phyloP scores from a whole-genome alignment of 1,140 invertebrate species.

The Musca domestica region DNA sequence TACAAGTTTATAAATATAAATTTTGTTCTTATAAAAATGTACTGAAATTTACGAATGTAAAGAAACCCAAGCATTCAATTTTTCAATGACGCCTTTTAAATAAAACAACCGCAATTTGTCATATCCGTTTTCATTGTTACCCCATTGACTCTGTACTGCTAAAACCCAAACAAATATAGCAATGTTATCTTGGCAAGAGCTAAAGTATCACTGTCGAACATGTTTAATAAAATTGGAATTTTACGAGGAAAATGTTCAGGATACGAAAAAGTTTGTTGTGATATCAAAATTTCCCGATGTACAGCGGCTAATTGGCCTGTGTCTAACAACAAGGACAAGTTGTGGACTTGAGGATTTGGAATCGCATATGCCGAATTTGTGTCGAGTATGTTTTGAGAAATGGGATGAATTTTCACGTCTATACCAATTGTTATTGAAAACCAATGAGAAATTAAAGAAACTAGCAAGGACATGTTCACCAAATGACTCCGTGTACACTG shows the following conservation, averaged over 20 bases:
- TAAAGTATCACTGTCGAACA: conserved; percentile 6
- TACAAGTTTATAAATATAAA: no score
- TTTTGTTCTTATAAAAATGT: no score
- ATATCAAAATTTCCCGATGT: neutral
- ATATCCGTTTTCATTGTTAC: no score
- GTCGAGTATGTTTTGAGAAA: neutral
- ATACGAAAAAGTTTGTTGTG: neutral
- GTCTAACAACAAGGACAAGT: neutral
- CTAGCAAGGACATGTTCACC: neutral
- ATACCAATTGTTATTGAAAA: neutral
- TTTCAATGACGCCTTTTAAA: no score
- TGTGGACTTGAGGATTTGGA: neutral
- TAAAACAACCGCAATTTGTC: no score
- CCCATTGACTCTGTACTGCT: no score
- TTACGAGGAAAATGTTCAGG: neutral
- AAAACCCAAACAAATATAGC: no score
- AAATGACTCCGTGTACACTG: no score
- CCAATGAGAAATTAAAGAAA: neutral
- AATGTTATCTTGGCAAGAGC: neutral
- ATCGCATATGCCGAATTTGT: neutral
- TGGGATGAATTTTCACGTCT: neutral
- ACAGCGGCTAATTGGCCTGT: neutral
- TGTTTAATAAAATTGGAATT: neutral
- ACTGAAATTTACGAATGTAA: no score
- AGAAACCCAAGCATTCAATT: no score